Conservation (phyloP, 2,888 invertebrate species). For the Pherbina coryleti region DNA sequence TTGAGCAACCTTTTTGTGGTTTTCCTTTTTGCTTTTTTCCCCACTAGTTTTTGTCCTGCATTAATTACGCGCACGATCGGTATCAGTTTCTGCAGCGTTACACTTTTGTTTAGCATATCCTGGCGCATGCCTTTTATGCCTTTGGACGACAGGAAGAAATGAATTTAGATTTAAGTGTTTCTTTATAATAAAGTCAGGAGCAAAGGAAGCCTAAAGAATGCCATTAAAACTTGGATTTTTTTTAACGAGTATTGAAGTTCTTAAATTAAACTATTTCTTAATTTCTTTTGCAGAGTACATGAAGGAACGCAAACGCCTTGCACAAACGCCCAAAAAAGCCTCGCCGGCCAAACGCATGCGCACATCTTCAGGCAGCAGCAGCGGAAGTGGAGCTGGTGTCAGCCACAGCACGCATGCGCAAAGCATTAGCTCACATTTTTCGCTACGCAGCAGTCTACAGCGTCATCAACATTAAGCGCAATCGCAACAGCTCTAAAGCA, state of each 20-base stretch:
- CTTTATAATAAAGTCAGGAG: too few species aligned
- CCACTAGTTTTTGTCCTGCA: background rate
- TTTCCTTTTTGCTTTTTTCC: background rate
- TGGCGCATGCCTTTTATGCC: constrained; percentile 22
- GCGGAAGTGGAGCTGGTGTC: constrained; percentile 40
- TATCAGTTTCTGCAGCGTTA: constrained; percentile 17
- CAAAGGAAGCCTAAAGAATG: too few species aligned
- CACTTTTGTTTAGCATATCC: constrained; percentile 21
- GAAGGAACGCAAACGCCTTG: constrained; percentile 69
- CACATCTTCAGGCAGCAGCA: constrained; percentile 54
- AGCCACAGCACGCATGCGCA: constrained; percentile 48
- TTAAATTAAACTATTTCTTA: background rate
- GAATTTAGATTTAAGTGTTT: too few species aligned
- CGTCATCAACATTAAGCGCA: constrained; percentile 42
- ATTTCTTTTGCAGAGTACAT: constrained; percentile 66
- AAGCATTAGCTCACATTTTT: constrained; percentile 54
- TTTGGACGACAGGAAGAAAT: background rate
- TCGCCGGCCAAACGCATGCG: constrained; percentile 68
- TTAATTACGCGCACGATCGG: constrained; percentile 16
- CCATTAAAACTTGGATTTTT: background rate
- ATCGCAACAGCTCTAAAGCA: background rate
- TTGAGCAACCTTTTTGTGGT: constrained; percentile 29
- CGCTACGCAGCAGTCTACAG: constrained; percentile 46
- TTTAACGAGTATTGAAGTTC: too few species aligned
- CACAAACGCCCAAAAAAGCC: constrained; percentile 67